Evolutionary conservation across 2,113 vertebrate genomes (phyloP).

Genomic region (Felis chaus): DNA sequence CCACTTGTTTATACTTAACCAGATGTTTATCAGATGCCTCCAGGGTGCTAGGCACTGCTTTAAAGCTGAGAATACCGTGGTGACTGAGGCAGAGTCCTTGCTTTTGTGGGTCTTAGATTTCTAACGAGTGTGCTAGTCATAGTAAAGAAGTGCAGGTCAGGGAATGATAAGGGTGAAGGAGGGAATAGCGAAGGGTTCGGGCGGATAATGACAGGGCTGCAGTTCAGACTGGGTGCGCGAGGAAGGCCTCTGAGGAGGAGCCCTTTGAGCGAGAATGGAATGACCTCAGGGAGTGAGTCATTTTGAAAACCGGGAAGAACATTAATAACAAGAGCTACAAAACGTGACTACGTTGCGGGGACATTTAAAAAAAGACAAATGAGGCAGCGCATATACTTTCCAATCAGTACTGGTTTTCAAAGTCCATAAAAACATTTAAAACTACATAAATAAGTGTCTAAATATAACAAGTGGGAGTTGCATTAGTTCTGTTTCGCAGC

Average conservation of each 20-base stretch:
- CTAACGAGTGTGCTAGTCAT: background rate
- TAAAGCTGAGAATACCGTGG: background rate
- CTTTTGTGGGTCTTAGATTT: background rate
- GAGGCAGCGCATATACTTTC: background rate
- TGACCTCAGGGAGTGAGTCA: background rate
- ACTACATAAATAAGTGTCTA: background rate
- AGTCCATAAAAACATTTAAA: background rate
- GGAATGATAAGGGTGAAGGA: too few species aligned
- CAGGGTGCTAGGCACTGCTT: background rate
- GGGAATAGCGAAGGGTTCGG: background rate
- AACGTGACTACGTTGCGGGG: background rate
- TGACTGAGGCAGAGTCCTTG: background rate
- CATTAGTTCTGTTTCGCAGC: background rate
- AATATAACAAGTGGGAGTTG: background rate
- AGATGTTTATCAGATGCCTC: background rate
- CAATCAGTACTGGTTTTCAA: background rate
- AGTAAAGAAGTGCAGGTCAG: background rate
- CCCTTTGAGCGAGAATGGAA: background rate
- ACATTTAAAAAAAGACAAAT: too few species aligned
- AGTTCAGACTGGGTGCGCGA: too few species aligned
- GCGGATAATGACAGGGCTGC: fast-evolving
- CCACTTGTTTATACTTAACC: background rate
- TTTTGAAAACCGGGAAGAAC: background rate
- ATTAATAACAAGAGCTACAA: too few species aligned
- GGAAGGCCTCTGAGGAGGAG: background rate